These are phyloP conservation scores for Rhagophthalmus giganteus DNA, from an alignment of 2,888 invertebrate genomes.

Conservation along the genomic window DNA sequence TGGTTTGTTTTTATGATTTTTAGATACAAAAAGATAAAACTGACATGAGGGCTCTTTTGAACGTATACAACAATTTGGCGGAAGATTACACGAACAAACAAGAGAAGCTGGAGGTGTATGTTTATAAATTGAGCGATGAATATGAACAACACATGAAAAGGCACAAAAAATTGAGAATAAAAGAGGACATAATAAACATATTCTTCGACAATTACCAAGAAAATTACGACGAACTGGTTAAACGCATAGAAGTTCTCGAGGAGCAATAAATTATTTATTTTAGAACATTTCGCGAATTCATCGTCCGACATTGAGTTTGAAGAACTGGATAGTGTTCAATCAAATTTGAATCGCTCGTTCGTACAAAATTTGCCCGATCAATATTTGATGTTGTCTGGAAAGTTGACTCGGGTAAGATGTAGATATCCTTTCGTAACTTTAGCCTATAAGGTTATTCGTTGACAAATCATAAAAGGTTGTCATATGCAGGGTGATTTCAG, in stretches of 20 bases:
- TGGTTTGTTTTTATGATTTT: conserved; percentile 5
- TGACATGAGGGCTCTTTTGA: conserved; percentile 40
- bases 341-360: conserved; percentile 25
- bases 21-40: conserved; percentile 41
- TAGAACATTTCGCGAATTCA: conserved; percentile 34
- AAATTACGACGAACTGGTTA: conserved; percentile 13
- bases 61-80: conserved; percentile 36
- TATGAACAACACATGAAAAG: conserved; percentile 40
- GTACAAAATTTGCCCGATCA: conserved; percentile 12
- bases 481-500: too few species aligned
- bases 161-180: conserved; percentile 39
- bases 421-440: too few species aligned
- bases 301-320: conserved; percentile 34
- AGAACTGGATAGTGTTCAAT: conserved; percentile 34
- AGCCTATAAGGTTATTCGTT: too few species aligned
- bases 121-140: conserved; percentile 39
- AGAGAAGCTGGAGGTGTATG: conserved; percentile 34
- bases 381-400: conserved; percentile 4
- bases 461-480: too few species aligned
- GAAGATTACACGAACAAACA: conserved; percentile 36
- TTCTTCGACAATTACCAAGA: conserved; percentile 21
- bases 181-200: conserved; percentile 38
- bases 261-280: too few species aligned
- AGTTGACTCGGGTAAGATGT: conserved; percentile 20
- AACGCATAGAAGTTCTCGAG: too few species aligned